Evolutionary conservation across 2,888 invertebrate genomes (phyloP).

Genomic region (Hybos culiciformis): DNA sequence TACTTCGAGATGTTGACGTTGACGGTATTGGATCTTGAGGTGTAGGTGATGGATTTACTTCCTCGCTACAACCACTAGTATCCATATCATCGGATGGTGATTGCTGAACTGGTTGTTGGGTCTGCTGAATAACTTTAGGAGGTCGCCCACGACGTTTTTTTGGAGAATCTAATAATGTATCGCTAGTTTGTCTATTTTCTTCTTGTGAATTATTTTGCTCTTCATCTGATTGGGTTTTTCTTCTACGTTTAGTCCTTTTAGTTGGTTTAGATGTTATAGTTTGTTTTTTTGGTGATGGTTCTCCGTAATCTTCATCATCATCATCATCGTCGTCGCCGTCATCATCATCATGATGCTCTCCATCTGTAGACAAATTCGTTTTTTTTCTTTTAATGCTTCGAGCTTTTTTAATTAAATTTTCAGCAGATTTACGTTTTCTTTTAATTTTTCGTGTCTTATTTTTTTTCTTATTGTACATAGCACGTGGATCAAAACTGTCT

Average conservation of each 20-base stretch:
- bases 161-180: conserved; percentile 16
- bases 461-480: conserved; percentile 15
- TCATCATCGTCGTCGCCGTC: conserved; percentile 17
- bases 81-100: too few species aligned
- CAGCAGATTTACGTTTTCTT: conserved; percentile 14
- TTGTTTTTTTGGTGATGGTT: conserved; percentile 12
- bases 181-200: not conserved
- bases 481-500: conserved; percentile 41
- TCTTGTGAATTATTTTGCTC: conserved; percentile 9
- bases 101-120: conserved; percentile 9
- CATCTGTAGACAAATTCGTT: conserved; percentile 8
- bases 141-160: conserved; percentile 23
- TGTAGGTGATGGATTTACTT: conserved; percentile 14
- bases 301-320: conserved; percentile 1
- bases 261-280: not conserved
- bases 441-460: conserved; percentile 17
- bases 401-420: conserved; percentile 17
- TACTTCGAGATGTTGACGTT: conserved; percentile 18
- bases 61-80: conserved; percentile 2
- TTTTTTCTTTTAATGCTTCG: conserved; percentile 11
- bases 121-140: conserved; percentile 9
- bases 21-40: conserved; percentile 15
- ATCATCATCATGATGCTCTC: conserved; percentile 23
- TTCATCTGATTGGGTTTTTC: conserved; percentile 10
- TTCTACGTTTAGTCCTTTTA: conserved; percentile 5